Base-by-base conservation (phyloP, 2,888 invertebrate genomes). In the Altica lythri region DNA sequence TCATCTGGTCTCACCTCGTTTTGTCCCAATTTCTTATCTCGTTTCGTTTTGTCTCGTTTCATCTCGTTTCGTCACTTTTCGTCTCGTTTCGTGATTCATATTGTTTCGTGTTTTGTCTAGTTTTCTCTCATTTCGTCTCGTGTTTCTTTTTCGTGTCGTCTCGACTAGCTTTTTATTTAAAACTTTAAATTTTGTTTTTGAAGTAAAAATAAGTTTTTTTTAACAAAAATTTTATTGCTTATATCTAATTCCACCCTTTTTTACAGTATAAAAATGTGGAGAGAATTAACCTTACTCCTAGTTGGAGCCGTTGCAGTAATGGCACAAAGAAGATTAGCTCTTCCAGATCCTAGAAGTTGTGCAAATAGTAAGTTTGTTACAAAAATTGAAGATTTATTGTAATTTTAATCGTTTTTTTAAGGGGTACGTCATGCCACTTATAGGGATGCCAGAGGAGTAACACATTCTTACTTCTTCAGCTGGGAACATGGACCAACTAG, bases 391-490 rank as follows among this genome's bases (percentile, higher is more conserved):
- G n/a, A 25, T 8, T 2, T 25, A 25, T 13, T 5, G 13, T 2
- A 10, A 10, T 40, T 16, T 43, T 34, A 18, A 37, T 14, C 4
- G 19, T 38, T 25, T 22, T 32, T 49, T 69, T 35, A 73, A 92
- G 92, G 92, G 68, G 92, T 93, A 25, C 86, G 92, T 60, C 93
- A 93, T 73, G 88, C 92, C 34, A 88, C 89, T 10, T 93, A 92
- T 78, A 85, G 92, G 65, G 93, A 93, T 74, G 92, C 89, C 8
- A 82, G 92, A 51, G 92, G 92, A 37, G 90, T 92, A 17, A 85
- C 89, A 3, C 93, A 93, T 75, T 90, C 92, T 16, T 94, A 94
- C 79, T 94, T 93, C 88, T 93, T 93, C 85, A 92, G 92, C 73
- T 92, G 92, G 92, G 91, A 92, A 67, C 92, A 92, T 73, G 82